phyloP scores from a whole-genome alignment of 2,797 vertebrate genomes.

The Tamandua tetradactyla region DNA sequence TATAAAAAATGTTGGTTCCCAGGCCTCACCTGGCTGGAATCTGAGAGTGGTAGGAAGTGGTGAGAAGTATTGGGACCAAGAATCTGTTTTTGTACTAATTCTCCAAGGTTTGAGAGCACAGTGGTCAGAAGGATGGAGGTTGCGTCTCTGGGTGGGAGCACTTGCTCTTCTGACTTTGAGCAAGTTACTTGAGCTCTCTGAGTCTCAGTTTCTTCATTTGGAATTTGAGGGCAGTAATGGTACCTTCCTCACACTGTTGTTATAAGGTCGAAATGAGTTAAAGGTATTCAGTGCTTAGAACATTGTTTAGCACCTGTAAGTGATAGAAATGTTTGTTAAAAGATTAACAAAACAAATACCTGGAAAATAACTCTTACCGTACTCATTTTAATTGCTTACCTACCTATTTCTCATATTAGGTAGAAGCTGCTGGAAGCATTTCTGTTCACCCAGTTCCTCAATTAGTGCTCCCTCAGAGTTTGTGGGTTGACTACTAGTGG shows the following conservation, averaged over 20 bases:
- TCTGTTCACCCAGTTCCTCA: background rate
- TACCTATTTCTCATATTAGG: background rate
- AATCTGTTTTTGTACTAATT: background rate
- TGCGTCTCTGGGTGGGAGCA: background rate
- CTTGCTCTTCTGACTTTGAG: background rate
- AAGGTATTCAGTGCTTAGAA: background rate
- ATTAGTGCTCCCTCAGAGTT: background rate
- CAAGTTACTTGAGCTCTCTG: background rate
- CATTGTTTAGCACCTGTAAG: background rate
- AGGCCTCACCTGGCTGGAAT: background rate
- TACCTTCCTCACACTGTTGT: background rate
- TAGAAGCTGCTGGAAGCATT: background rate
- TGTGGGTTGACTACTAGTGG: background rate
- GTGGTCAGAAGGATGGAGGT: background rate
- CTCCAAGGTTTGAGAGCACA: background rate
- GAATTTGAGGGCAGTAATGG: background rate
- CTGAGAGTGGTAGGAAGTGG: background rate
- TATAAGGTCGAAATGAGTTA: background rate
- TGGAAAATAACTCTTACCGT: background rate
- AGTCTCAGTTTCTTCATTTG: background rate
- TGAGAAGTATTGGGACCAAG: background rate
- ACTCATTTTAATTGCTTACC: background rate
- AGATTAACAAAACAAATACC: background rate
- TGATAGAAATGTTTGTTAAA: conserved; percentile 16
- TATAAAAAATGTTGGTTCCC: background rate